A percentile compares a stretch with the other conserved stretches of the same genome.
Conservation (phyloP, 2,113 vertebrate genomes). For the Podiceps cristatus region DNA sequence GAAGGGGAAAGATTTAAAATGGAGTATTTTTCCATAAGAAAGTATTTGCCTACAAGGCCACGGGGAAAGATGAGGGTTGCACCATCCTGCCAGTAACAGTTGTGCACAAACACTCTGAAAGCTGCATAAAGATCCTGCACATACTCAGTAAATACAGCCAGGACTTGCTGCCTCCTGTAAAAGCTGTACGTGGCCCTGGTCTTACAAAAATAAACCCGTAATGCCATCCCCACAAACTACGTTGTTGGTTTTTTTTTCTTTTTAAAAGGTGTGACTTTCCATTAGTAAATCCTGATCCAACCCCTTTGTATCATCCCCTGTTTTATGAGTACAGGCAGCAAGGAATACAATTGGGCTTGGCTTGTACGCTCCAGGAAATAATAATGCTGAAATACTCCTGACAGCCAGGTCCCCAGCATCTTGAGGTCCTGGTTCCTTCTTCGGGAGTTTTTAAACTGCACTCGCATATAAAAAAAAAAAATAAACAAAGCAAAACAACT, state of each 20-base stretch:
- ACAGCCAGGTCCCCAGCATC: background rate
- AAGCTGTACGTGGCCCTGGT: background rate
- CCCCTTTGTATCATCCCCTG: background rate
- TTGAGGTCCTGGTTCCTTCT: background rate
- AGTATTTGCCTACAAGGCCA: background rate
- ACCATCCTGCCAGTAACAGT: background rate
- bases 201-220: background rate
- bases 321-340: background rate
- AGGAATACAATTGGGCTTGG: background rate
- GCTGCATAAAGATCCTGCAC: background rate
- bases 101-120: background rate
- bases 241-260: background rate
- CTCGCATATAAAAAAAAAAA: fast-evolving
- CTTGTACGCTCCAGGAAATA: background rate
- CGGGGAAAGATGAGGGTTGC: background rate
- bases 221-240: fast-evolving
- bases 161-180: background rate
- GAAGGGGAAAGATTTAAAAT: background rate
- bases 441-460: background rate
- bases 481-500: background rate
- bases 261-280: background rate
- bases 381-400: background rate
- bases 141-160: background rate
- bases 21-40: background rate
- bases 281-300: background rate